phyloP scores from a whole-genome alignment of 1,140 invertebrate species.

The Laupala kohalensis region DNA sequence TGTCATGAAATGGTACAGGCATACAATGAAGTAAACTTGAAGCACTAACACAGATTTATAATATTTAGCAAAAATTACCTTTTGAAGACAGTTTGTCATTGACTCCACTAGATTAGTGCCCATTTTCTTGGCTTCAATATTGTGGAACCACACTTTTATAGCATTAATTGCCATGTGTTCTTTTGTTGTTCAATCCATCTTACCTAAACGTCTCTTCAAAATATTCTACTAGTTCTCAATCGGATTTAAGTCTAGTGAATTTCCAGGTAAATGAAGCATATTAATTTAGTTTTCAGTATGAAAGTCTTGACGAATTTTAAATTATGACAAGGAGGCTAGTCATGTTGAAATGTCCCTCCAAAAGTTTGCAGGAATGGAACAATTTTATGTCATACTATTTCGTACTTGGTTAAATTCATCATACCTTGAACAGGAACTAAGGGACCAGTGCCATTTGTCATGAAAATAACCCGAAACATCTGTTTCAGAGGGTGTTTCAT shows the following conservation, averaged over 20 bases:
- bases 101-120: background rate
- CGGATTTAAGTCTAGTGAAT: slow-evolving; percentile 9
- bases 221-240: slow-evolving; percentile 6
- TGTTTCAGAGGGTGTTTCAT: background rate
- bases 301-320: background rate
- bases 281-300: background rate
- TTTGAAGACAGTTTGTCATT: background rate
- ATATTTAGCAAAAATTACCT: background rate
- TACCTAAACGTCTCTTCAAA: background rate
- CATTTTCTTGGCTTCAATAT: background rate
- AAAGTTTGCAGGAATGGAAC: background rate
- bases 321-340: background rate
- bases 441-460: background rate
- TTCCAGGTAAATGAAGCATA: background rate
- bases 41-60: no score
- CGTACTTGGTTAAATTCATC: slow-evolving; percentile 4
- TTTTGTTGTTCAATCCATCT: slow-evolving; percentile 1
- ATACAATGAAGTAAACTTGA: no score
- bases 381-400: no score
- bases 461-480: slow-evolving; percentile 10
- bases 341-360: slow-evolving; percentile 1
- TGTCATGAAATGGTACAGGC: no score
- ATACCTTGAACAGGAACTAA: background rate
- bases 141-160: background rate
- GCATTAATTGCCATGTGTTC: background rate